Conservation (phyloP, 2,797 vertebrate species). For the Pteropus rufus region DNA sequence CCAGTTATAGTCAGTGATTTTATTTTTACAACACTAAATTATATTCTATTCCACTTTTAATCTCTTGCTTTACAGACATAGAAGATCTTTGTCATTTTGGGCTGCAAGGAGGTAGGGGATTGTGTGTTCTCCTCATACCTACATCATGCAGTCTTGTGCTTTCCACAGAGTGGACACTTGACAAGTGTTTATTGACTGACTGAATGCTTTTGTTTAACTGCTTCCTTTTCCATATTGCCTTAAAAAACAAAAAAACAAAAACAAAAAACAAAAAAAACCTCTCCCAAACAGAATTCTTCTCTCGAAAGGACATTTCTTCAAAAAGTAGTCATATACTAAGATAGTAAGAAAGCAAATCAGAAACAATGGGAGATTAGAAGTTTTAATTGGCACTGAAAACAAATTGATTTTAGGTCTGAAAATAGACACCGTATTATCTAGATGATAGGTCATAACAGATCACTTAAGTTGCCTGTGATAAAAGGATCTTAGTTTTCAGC, state of each 20-base stretch:
- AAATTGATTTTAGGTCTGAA: neutral
- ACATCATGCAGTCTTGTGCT: rapidly evolving
- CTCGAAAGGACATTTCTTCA: neutral
- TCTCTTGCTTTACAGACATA: neutral
- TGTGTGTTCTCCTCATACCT: neutral
- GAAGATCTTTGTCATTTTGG: neutral
- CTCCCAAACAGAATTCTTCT: neutral
- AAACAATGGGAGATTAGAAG: neutral
- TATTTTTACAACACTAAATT: neutral
- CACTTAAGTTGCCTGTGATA: neutral
- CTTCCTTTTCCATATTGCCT: neutral
- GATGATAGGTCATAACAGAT: neutral
- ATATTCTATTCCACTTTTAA: neutral
- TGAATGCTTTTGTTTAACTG: neutral
- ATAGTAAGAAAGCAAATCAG: neutral
- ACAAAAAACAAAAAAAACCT: neutral
- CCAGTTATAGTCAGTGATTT: neutral
- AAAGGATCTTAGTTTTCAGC: neutral
- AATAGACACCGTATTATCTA: neutral
- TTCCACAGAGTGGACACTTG: neutral
- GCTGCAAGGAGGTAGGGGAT: neutral
- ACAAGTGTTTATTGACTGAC: neutral
- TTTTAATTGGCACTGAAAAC: neutral
- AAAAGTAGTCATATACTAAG: neutral
- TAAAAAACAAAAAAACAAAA: too few relatives aligned